Evolutionary conservation across 2,888 invertebrate species (phyloP), one percentile per base, ranked within the genome.

Genomic region (Drosophila tripunctata): DNA sequence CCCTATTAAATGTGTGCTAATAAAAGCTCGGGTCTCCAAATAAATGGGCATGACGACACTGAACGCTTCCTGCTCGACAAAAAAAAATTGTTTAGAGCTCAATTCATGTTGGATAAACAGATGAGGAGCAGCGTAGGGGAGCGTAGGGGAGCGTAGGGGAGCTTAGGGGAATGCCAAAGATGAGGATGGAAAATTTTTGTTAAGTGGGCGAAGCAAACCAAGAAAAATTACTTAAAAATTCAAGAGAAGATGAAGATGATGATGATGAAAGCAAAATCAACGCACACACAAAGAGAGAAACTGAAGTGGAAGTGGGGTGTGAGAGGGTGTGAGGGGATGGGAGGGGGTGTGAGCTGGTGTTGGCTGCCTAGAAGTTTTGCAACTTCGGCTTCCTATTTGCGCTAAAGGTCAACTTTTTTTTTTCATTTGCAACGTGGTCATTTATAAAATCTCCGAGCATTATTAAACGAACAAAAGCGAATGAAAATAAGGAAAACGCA

Each of bases 1-100:
- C 81, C 81, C 81, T 88, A 82, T 82, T 82, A 88, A 86, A 88
- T 82, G 88, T 82, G 81, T 88, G 87, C 81, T 82, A 82, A 82
- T 82, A 82, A 82, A 88, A 82, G 81, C 88, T 68, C 63, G 77
- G 69, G 82, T 88, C 83, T 64, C 63, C 67, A 69, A 82, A 78
- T 77, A 83, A 88, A 79, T 73, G 73, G 67, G 56, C 73, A 73
- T 73, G 73, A 77, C 73, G 74, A 73, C 74, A 73, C 61, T 61
- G 67, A 57, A 50, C 36, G 74, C 54, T 54, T 43, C 38, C 50
- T 50, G 48, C 44, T 48, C 27, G 5, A 19, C 12, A n/a, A 33
- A 24, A n/a, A 33, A 24, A 64, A 43, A 51, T 47, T 47, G 4
- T 43, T 35, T 40, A 19, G 24, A 57, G 47, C 50, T 45, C 27